Evolutionary conservation across 2,113 vertebrate species (phyloP), one percentile per base, ranked within the genome.

Genomic region (Engystomops pustulosus): DNA sequence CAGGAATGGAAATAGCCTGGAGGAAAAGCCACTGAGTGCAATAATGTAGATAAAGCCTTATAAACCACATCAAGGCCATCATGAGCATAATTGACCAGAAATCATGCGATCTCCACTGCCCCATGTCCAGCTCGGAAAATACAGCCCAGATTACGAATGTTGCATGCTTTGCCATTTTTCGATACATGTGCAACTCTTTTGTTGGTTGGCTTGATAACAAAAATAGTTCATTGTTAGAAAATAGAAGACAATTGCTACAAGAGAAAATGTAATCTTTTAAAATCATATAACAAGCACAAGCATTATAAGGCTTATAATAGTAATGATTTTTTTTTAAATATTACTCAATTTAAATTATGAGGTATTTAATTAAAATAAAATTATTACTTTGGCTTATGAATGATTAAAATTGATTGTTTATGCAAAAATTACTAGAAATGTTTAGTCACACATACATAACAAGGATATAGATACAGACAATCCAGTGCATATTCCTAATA

Each of bases 11-110:
- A 88, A 95, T 93, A 90, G 87, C 90, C 88, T 91, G 89, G 86
- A 99, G 98, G 92, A 95, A 96, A 82, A 98, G 91, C 96, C 97
- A 97, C 88, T 98, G 98, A 92, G 95, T 95, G 86, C 94, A 91
- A 92, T 98, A 98, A 91, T 97, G 97, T 90, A 98, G 87, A 91
- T 96, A 98, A 81, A 98, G 95, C 87, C 96, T 93, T 86, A 94
- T 86, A 83, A 98, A 97, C 96, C 96, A 98, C 89, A 97, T 93
- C 86, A 95, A 89, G 89, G 92, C 87, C 47, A 93, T 80, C 85
- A 97, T 90, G 86, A 93, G 87, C 18, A 91, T 5, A 23, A 95
- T 90, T 85, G 94, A 91, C 92, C 93, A 92, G 89, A 95, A 95
- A 80, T 93, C 90, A 80, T 90, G 83, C 34, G 90, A 94, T 85